Conservation (phyloP, 2,113 vertebrate species). For the Cardinalis cardinalis region DNA sequence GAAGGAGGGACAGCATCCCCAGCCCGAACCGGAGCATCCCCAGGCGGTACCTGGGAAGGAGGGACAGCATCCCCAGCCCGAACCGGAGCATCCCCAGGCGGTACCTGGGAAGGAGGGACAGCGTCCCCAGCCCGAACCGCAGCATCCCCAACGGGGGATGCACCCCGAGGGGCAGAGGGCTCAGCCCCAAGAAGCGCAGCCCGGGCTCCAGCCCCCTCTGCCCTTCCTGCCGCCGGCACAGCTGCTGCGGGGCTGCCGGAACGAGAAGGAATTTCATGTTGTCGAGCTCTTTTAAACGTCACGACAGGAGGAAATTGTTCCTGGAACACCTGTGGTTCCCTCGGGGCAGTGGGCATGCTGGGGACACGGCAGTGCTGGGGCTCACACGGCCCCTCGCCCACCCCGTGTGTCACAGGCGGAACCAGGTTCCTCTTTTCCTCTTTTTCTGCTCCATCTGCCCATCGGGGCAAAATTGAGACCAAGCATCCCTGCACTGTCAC, state of each 20-base stretch:
- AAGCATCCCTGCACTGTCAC: rapidly evolving
- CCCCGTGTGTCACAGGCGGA: rapidly evolving
- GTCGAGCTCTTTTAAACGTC: background rate
- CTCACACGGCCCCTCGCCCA: rapidly evolving
- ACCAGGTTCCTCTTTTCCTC: background rate
- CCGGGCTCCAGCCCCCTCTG: background rate
- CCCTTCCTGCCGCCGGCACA: background rate
- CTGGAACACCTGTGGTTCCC: rapidly evolving
- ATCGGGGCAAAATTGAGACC: background rate
- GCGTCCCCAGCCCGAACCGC: background rate
- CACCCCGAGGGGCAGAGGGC: background rate
- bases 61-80: background rate
- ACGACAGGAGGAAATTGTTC: background rate
- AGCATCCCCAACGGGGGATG: background rate
- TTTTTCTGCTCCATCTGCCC: background rate
- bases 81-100: background rate
- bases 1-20: background rate
- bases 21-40: background rate
- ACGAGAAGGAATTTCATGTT: rapidly evolving
- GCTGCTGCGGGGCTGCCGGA: rapidly evolving
- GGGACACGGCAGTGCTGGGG: background rate
- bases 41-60: background rate
- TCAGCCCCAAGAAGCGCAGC: background rate
- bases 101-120: no score
- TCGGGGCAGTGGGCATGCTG: background rate